Evolutionary conservation across 37 sponge, comb jelly and placozoan species (phyloP), one percentile per base, ranked within the genome.

Genomic region (Theonella swinhoei): DNA sequence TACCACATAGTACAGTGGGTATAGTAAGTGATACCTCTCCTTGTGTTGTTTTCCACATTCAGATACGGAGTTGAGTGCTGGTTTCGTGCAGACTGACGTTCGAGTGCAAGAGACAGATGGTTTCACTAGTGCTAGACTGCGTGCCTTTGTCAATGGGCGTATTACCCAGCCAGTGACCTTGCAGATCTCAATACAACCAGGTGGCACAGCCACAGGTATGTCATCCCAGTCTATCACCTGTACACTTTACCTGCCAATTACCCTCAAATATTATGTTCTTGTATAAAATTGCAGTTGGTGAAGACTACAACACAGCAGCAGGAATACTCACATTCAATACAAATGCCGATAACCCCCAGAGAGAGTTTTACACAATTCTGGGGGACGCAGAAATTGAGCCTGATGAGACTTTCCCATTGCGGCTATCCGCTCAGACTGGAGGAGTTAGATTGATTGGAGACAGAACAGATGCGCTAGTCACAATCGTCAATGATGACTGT

Each of bases 261-360:
- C n/a, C n/a, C n/a, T n/a, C n/a, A n/a, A n/a, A n/a, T n/a, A n/a
- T n/a, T n/a, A n/a, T n/a, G n/a, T n/a, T n/a, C n/a, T n/a, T n/a
- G n/a, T n/a, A n/a, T n/a, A n/a, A n/a, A n/a, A n/a, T 9, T 33
- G 36, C 64, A 77, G 78, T 60, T 31, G 64, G 64, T 62, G 38
- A 14, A 61, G 78, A 77, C 64, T 77, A 62, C 54, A 31, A 3
- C 3, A 2, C 33, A 9, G 7, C 26, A 7, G 22, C 23, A 24
- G 58, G 28, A 8, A 25, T 37, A 29, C 25, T 74, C 54, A 2
- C 43, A 5, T 74, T 74, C 75, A 74, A 36, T 5, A 17, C 58
- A 43, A 43, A 11, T 54, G 9, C 75, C 31, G 40, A 20, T 25
- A 22, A 40, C 4, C n/a, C 38, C 7, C 39, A 39, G 29, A 62